Conservation (phyloP, 2,113 vertebrate species). For the Myrmecobius fasciatus region DNA sequence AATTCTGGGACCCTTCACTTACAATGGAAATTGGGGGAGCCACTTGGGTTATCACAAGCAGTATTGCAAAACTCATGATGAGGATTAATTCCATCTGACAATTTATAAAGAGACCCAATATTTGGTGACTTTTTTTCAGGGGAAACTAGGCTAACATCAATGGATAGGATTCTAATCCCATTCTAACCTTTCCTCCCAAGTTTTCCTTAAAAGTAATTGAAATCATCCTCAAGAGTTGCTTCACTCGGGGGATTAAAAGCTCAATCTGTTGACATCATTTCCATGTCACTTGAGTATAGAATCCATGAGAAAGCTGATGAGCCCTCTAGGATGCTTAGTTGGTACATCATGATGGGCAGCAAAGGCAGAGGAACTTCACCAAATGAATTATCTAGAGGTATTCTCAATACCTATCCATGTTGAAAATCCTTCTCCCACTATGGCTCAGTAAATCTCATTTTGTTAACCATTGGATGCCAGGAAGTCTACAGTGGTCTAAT, state of each 20-base stretch:
- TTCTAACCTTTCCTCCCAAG: not conserved
- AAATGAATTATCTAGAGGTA: not conserved
- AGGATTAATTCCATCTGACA: not conserved
- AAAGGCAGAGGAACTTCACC: not conserved
- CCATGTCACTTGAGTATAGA: not conserved
- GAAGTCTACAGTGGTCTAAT: too few relatives aligned
- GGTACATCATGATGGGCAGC: not conserved
- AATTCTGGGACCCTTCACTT: not conserved
- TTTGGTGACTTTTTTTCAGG: not conserved
- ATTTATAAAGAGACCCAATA: not conserved
- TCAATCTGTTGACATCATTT: not conserved
- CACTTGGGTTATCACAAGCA: not conserved
- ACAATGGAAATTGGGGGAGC: not conserved
- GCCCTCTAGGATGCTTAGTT: not conserved
- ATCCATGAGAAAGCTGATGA: not conserved
- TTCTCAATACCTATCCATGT: not conserved
- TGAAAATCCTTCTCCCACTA: not conserved
- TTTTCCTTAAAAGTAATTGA: not conserved
- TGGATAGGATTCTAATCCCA: not conserved
- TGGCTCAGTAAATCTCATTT: not conserved
- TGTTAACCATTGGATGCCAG: not conserved
- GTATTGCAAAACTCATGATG: not conserved
- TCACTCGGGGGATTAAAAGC: not conserved
- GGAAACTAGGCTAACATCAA: not conserved
- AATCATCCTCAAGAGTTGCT: not conserved